Evolutionary conservation across 2,113 vertebrate species (phyloP), one percentile per base, ranked within the genome.

Genomic region (Halcyon senegalensis): DNA sequence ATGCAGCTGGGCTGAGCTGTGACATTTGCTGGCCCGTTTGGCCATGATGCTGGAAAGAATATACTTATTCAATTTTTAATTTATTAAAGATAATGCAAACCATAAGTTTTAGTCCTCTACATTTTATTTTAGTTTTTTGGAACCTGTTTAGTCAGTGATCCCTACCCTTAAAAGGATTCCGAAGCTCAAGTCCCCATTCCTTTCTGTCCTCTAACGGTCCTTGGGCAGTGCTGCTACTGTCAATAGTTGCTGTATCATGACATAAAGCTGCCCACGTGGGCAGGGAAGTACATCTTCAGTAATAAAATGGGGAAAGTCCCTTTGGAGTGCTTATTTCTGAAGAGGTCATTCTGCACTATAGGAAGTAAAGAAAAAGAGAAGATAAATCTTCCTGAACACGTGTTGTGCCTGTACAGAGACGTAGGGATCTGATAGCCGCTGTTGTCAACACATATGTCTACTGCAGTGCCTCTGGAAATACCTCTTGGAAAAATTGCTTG

Each of bases 371-470:
- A 88, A 88, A 74, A 16, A 67, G 59, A 63, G 43, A 60, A 89
- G 64, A 67, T 75, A 84, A 88, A 75, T 93, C 56, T 89, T 79
- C 70, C 56, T 81, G 79, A 68, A 39, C 21, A 4, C 19, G 28
- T 21, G 24, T 59, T 77, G 68, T 11, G 30, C 46, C n/a, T 81
- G 51, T 77, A 33, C 37, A 83, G 82, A 62, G 50, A 80, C 0
- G 5, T 1, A 2, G 35, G 17, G 73, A 75, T 60, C 51, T 67
- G 48, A 53, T n/a, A 79, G 90, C 68, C 2, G 5, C 66, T 93
- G 24, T 23, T 79, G 68, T 86, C 59, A 53, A 24, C 0, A 1
- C 0, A 0, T 64, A 39, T 15, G 44, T 80, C 75, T 77, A 30
- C 46, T 63, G 84, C 55, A 55, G 2, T 80, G 64, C 35, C 37